Percentiles rank a stretch among this genome's conserved stretches.
phyloP scores from a whole-genome alignment of 2,888 invertebrate species.

The Limnephilus rhombicus region DNA sequence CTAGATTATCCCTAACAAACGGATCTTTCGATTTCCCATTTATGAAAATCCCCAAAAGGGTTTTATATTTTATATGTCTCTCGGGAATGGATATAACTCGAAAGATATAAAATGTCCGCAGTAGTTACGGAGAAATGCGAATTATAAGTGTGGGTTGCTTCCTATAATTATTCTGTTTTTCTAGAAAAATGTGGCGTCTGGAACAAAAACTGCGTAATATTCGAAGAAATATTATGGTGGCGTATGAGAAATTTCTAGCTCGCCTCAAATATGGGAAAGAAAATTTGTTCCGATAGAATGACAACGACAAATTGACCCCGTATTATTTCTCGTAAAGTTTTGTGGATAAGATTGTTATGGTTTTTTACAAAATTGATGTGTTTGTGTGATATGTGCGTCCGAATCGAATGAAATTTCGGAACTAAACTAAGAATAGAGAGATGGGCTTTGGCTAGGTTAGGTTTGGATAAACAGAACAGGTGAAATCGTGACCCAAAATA shows the following conservation, averaged over 20 bases:
- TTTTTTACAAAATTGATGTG: background rate
- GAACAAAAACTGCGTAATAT: background rate
- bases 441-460: no score
- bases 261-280: background rate
- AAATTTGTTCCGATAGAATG: background rate
- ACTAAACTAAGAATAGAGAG: no score
- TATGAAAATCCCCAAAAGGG: background rate
- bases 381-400: no score
- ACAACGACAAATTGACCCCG: background rate
- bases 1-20: background rate
- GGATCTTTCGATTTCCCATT: background rate
- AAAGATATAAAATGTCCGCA: background rate
- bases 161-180: background rate
- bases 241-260: background rate
- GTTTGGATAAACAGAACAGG: no score
- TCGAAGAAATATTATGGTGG: background rate
- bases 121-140: background rate
- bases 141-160: background rate
- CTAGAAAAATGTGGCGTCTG: background rate
- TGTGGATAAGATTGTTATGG: background rate
- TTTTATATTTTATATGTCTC: background rate
- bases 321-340: background rate
- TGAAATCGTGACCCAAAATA: no score
- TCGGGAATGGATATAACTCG: background rate
- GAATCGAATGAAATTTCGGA: no score